Evolutionary conservation across 2,797 vertebrate genomes (phyloP).

Genomic region (Manis pentadactyla): DNA sequence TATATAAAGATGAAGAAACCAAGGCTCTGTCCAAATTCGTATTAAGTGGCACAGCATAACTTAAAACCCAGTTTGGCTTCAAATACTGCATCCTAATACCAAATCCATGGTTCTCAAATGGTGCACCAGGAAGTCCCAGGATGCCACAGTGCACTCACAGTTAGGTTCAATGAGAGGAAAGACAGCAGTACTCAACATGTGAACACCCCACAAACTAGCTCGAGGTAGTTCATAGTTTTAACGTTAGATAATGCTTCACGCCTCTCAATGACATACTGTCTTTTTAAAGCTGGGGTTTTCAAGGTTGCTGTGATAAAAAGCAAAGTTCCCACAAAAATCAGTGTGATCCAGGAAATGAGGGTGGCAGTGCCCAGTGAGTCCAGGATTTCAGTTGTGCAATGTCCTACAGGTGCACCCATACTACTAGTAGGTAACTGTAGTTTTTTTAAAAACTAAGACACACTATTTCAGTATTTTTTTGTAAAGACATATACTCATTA

Average conservation of each 20-base stretch:
- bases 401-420: not conserved
- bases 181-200: not conserved
- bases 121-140: not conserved
- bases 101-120: not conserved
- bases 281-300: not conserved
- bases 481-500: not conserved
- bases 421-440: not conserved
- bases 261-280: not conserved
- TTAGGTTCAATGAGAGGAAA: not conserved
- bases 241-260: not conserved
- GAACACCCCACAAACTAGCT: not conserved
- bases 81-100: not conserved
- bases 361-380: not conserved
- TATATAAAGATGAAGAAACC: not conserved
- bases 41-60: not conserved
- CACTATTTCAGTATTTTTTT: not conserved
- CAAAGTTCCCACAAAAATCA: not conserved
- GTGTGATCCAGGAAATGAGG: not conserved
- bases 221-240: not conserved
- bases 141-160: not conserved
- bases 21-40: not conserved
- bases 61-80: not conserved
- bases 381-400: not conserved
- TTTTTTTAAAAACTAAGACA: slow-evolving; percentile 13
- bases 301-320: not conserved